Conservation (phyloP, 2,888 invertebrate genomes). For the Pilophorus perplexus region DNA sequence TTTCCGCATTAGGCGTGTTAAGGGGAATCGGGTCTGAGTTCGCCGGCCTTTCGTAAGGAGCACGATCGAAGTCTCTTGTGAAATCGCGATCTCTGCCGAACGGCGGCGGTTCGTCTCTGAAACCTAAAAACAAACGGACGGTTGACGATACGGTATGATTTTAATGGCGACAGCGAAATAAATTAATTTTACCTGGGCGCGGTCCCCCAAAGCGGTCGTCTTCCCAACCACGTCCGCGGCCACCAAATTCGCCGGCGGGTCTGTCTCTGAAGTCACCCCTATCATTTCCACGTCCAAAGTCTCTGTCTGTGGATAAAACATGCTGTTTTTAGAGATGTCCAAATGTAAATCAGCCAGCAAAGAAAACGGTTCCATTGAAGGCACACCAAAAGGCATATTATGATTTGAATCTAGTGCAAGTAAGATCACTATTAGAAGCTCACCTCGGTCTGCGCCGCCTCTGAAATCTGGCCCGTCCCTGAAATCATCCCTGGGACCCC, state of each 20-base stretch:
- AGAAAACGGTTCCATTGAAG: no score
- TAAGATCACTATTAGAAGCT: no score
- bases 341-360: no score
- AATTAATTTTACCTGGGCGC: conserved; percentile 4
- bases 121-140: conserved; percentile 9
- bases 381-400: no score
- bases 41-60: conserved; percentile 25
- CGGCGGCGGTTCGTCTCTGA: conserved; percentile 8
- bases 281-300: conserved; percentile 26
- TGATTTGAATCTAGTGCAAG: no score
- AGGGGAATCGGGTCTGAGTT: conserved; percentile 35
- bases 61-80: conserved; percentile 26
- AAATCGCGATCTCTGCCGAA: conserved; percentile 23
- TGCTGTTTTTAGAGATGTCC: no score
- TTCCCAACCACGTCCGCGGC: conserved; percentile 23
- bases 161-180: no score
- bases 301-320: conserved; percentile 8
- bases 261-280: conserved; percentile 44
- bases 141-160: no score
- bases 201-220: conserved; percentile 28
- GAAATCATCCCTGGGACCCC: conserved; percentile 6
- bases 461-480: conserved; percentile 41
- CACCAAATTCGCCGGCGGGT: conserved; percentile 11
- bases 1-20: conserved; percentile 42
- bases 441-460: conserved; percentile 39